These are phyloP conservation scores for Therioaphis trifolii DNA, from an alignment of 2,888 invertebrate species.

Conservation along the genomic window DNA sequence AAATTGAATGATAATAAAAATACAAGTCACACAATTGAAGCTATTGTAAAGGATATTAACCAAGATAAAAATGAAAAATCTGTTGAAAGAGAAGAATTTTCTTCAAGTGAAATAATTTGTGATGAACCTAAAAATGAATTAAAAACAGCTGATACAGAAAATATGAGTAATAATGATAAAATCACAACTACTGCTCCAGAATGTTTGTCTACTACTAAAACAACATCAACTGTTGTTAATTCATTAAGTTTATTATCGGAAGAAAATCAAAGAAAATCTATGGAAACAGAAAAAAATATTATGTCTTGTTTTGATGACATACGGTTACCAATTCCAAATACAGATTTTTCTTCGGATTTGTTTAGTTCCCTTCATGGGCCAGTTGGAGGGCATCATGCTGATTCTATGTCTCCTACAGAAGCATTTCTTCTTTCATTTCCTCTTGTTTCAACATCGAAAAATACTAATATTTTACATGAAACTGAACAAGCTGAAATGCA, in stretches of 20 bases:
- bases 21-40: conserved; percentile 59
- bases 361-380: conserved; percentile 75
- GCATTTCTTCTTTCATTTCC: conserved; percentile 83
- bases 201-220: conserved; percentile 36
- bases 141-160: conserved; percentile 63
- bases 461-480: conserved; percentile 72
- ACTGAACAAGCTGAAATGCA: conserved; percentile 70
- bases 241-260: conserved; percentile 52
- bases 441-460: conserved; percentile 75
- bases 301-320: conserved; percentile 62
- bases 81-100: conserved; percentile 46
- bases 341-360: conserved; percentile 73
- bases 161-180: conserved; percentile 33
- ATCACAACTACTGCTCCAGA: conserved; percentile 1
- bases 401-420: conserved; percentile 79
- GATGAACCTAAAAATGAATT: conserved; percentile 50
- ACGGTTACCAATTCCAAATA: conserved; percentile 58
- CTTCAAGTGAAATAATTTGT: conserved; percentile 45
- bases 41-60: conserved; percentile 57
- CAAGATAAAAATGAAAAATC: conserved; percentile 58
- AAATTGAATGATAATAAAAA: conserved; percentile 61
- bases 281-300: conserved; percentile 56
- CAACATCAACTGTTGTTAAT: conserved; percentile 46
- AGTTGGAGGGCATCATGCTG: conserved; percentile 69
- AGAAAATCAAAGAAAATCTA: conserved; percentile 63